Evolutionary conservation across 2,888 invertebrate genomes (phyloP).

Genomic region (Sinopyrophorus schimmeli): DNA sequence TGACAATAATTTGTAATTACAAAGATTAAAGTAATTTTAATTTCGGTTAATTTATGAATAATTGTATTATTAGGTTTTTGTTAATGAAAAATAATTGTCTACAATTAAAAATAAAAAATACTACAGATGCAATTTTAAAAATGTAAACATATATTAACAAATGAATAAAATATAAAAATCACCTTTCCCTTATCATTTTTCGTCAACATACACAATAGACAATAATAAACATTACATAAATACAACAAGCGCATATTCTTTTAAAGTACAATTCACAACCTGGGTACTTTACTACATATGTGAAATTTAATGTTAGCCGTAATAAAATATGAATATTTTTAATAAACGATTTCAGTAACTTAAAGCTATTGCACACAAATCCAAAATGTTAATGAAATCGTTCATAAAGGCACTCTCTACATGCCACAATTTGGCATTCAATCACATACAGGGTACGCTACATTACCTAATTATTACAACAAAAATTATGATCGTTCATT

Average conservation of each 20-base stretch:
- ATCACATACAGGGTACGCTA: slow-evolving; percentile 6
- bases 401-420: slow-evolving; percentile 9
- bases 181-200: slow-evolving; percentile 22
- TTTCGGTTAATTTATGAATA: neutral
- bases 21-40: neutral
- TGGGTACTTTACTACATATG: slow-evolving; percentile 12
- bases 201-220: slow-evolving; percentile 13
- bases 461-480: too few relatives aligned
- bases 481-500: too few relatives aligned
- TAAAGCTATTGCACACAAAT: neutral
- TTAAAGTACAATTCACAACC: slow-evolving; percentile 27
- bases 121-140: slow-evolving; percentile 2
- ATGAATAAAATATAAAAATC: slow-evolving; percentile 29
- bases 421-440: neutral
- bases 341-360: slow-evolving; percentile 17
- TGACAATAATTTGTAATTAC: neutral
- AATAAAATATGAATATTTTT: slow-evolving; percentile 21
- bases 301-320: slow-evolving; percentile 9
- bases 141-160: slow-evolving; percentile 28
- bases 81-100: too few relatives aligned
- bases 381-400: neutral
- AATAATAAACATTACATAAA: slow-evolving; percentile 25
- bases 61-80: neutral
- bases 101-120: too few relatives aligned
- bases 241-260: slow-evolving; percentile 24